phyloP scores from a whole-genome alignment of 35 echinoderm and acorn worm genomes.

The Stichopus chloronotus region DNA sequence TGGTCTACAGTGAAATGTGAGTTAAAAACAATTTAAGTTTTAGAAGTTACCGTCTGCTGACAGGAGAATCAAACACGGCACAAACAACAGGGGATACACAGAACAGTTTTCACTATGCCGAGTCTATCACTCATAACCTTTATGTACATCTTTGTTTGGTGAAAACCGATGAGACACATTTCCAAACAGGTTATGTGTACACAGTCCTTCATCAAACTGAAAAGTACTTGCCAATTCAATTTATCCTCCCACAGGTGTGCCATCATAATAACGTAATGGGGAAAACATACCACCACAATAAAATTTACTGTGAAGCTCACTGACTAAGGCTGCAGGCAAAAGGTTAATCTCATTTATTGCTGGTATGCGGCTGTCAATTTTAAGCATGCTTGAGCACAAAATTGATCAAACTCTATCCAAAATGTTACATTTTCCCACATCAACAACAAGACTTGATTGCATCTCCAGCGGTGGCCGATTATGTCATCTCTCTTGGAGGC shows the following conservation, averaged over 20 bases:
- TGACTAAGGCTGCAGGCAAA: not conserved
- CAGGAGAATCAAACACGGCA: not conserved
- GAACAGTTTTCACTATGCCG: not conserved
- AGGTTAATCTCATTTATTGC: not conserved
- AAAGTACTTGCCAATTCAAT: too few species aligned
- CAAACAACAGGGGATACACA: not conserved
- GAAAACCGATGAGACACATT: not conserved
- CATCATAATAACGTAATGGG: too few species aligned
- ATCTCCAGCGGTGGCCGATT: not conserved
- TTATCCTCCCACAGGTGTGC: too few species aligned
- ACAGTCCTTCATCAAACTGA: too few species aligned
- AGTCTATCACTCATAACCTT: not conserved
- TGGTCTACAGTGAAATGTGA: not conserved
- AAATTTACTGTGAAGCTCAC: too few species aligned
- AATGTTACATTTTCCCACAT: not conserved
- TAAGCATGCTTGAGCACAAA: not conserved
- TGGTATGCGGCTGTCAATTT: not conserved
- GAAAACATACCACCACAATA: too few species aligned
- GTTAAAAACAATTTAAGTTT: not conserved
- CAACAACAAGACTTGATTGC: not conserved
- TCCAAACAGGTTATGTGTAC: too few species aligned
- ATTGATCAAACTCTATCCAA: not conserved
- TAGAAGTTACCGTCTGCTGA: not conserved
- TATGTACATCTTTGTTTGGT: not conserved
- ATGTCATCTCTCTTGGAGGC: not conserved